A percentile compares a stretch with the other conserved stretches of the same genome.
Conservation (phyloP, 2,888 invertebrate genomes). For the Nebria brevicollis region DNA sequence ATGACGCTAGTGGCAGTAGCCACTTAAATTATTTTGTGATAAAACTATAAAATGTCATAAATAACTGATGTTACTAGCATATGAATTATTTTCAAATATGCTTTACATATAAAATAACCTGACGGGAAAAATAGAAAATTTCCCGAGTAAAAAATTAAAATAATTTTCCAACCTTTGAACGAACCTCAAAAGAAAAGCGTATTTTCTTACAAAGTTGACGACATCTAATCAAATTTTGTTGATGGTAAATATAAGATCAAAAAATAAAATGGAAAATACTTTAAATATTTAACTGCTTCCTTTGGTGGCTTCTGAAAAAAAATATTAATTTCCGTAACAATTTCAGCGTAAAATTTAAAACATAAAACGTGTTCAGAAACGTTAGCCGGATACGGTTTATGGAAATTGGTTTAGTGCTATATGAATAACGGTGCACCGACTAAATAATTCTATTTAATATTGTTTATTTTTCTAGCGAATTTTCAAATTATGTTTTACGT, state of each 20-base stretch:
- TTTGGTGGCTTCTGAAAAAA: constrained; percentile 27
- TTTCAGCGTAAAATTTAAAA: constrained; percentile 29
- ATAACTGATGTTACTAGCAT: background rate
- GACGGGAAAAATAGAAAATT: constrained; percentile 14
- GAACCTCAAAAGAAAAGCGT: constrained; percentile 40
- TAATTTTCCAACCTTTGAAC: constrained; percentile 36
- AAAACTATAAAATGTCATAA: background rate
- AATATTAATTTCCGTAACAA: constrained; percentile 40
- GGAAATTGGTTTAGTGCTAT: background rate
- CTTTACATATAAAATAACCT: background rate
- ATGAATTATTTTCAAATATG: background rate
- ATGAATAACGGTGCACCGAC: background rate
- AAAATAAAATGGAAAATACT: constrained; percentile 28
- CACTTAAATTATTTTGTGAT: background rate
- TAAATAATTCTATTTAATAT: background rate
- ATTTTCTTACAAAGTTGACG: constrained; percentile 42
- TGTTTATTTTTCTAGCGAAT: background rate
- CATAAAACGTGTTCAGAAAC: constrained; percentile 6
- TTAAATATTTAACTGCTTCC: constrained; percentile 34
- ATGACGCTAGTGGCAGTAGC: too few species aligned
- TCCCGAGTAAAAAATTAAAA: constrained; percentile 32
- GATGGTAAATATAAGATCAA: constrained; percentile 41
- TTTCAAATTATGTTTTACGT: background rate
- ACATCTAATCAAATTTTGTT: constrained; percentile 43
- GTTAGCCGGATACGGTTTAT: background rate